These are phyloP conservation scores for Aphelinus certus DNA, from an alignment of 1,140 invertebrate genomes.

Conservation along the genomic window DNA sequence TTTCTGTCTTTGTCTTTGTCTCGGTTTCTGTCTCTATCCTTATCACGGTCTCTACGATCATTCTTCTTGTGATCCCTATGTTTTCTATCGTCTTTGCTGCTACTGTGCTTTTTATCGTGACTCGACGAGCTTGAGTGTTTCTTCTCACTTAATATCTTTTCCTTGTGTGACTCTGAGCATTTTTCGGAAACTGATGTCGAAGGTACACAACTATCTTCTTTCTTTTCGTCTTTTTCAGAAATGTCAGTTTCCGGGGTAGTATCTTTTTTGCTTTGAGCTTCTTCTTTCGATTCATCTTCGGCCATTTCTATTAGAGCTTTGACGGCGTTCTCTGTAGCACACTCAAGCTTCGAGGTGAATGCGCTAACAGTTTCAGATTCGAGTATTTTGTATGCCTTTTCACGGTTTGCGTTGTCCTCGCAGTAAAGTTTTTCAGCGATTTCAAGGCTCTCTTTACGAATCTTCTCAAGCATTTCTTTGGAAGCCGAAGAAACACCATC, in stretches of 20 bases:
- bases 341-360: slow-evolving; percentile 59
- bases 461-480: slow-evolving; percentile 57
- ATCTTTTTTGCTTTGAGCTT: slow-evolving; percentile 44
- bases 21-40: slow-evolving; percentile 16
- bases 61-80: slow-evolving; percentile 30
- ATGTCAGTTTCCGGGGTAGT: neutral
- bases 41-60: slow-evolving; percentile 27
- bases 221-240: neutral
- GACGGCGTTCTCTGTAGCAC: slow-evolving; percentile 62
- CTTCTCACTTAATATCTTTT: neutral
- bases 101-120: slow-evolving; percentile 34
- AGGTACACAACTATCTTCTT: neutral
- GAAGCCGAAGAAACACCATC: slow-evolving; percentile 58
- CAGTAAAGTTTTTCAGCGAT: slow-evolving; percentile 52
- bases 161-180: neutral
- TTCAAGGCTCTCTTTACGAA: slow-evolving; percentile 57
- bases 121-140: neutral
- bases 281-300: slow-evolving; percentile 61
- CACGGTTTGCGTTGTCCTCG: slow-evolving; percentile 49
- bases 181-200: slow-evolving; percentile 26
- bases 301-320: slow-evolving; percentile 64
- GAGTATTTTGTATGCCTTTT: slow-evolving; percentile 53
- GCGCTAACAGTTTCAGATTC: slow-evolving; percentile 56
- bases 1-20: slow-evolving; percentile 24
- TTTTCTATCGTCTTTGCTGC: slow-evolving; percentile 22